These are phyloP conservation scores for Catalaphyllia jardinei DNA, from an alignment of 64 coral and sea anemone genomes.

Conservation along the genomic window DNA sequence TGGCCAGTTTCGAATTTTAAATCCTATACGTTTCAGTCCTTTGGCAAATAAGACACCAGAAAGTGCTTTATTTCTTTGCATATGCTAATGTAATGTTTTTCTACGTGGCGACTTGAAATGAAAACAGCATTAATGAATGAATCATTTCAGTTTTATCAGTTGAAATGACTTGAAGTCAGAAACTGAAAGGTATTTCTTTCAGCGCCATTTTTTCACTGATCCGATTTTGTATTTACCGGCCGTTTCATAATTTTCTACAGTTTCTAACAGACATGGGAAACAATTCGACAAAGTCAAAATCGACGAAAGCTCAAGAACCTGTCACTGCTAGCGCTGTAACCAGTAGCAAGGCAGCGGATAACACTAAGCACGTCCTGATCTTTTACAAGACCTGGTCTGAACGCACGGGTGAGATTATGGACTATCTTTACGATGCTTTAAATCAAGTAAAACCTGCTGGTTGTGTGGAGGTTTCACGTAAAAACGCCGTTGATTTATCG, in stretches of 20 bases:
- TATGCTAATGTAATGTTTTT: slow-evolving; percentile 40
- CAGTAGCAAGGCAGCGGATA: not conserved
- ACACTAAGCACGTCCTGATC: not conserved
- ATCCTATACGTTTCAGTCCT: too few relatives aligned
- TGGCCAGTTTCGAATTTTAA: too few relatives aligned
- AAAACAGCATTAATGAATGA: slow-evolving; percentile 28
- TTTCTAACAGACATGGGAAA: slow-evolving; percentile 12
- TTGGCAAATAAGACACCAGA: not conserved
- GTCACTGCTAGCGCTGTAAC: not conserved
- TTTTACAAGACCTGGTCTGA: slow-evolving; percentile 2
- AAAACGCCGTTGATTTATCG: slow-evolving; percentile 22
- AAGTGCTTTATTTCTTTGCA: not conserved
- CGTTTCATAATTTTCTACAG: not conserved
- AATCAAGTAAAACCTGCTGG: slow-evolving; percentile 33
- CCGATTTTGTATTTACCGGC: too few relatives aligned
- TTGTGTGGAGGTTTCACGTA: not conserved
- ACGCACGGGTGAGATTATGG: not conserved
- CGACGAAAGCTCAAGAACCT: not conserved
- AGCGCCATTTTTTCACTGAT: not conserved
- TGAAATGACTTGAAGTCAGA: slow-evolving; percentile 15
- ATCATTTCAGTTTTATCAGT: not conserved
- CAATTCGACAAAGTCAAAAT: not conserved
- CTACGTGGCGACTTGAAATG: slow-evolving; percentile 13
- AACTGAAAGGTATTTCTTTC: not conserved
- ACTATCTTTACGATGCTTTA: not conserved